Percentiles rank a stretch among this genome's conserved stretches.
phyloP scores from a whole-genome alignment of 2,113 vertebrate species.

The Meles meles region DNA sequence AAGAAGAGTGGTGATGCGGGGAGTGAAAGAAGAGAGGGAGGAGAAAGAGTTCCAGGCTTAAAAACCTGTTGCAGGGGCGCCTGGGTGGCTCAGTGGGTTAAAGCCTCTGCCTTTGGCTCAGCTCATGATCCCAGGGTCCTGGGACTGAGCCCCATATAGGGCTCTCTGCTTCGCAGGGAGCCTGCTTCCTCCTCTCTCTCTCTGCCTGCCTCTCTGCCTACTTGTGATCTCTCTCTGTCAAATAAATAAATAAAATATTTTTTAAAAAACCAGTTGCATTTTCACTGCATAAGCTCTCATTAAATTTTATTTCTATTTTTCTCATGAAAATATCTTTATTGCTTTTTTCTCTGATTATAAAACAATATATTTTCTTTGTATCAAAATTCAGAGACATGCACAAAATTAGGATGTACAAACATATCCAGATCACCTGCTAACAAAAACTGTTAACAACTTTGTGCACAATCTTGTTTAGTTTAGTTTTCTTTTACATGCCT shows the following conservation, averaged over 20 bases:
- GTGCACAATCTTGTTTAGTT: neutral
- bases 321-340: neutral
- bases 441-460: neutral
- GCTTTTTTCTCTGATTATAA: neutral
- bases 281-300: neutral
- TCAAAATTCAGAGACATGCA: neutral
- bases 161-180: no score
- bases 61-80: neutral
- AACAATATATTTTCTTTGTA: neutral
- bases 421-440: neutral
- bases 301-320: conserved; percentile 33
- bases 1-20: no score
- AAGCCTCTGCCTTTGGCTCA: no score
- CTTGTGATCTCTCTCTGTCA: no score
- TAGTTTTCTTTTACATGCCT: neutral
- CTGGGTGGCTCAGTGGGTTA: no score
- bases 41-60: neutral
- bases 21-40: no score
- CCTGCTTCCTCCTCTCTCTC: no score
- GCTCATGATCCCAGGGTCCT: no score
- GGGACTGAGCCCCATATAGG: no score
- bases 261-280: neutral
- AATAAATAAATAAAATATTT: no score
- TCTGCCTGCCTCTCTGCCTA: no score
- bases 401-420: neutral